phyloP scores from a whole-genome alignment of 2,888 invertebrate genomes.

The Drepanosiphum platanoidis region DNA sequence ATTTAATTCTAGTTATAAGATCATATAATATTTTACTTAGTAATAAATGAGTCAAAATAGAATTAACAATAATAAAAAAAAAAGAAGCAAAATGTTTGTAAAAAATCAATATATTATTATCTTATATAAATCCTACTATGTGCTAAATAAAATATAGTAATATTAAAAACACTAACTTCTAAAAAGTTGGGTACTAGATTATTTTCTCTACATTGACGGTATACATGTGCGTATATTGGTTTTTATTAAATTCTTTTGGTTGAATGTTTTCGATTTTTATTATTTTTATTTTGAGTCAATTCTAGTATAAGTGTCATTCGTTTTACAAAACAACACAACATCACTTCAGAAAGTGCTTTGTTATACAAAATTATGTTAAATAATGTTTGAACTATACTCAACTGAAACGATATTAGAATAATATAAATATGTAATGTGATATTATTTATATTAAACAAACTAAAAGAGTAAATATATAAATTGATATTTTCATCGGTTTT shows the following conservation, averaged over 20 bases:
- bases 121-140: slow-evolving; percentile 19
- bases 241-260: slow-evolving; percentile 54
- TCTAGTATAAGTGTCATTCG: slow-evolving; percentile 32
- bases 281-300: slow-evolving; percentile 28
- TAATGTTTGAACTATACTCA: slow-evolving; percentile 23
- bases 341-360: neutral
- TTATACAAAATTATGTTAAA: slow-evolving; percentile 23
- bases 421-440: neutral
- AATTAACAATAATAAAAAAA: slow-evolving; percentile 8
- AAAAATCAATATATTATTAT: slow-evolving; percentile 15
- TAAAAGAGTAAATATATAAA: neutral
- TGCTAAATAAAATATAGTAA: slow-evolving; percentile 36
- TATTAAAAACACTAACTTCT: neutral
- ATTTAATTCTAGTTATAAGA: too few species aligned
- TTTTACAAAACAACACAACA: slow-evolving; percentile 3
- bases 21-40: neutral
- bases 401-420: neutral
- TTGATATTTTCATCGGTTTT: neutral
- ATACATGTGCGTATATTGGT: slow-evolving; percentile 2
- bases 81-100: slow-evolving; percentile 1
- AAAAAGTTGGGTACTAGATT: slow-evolving; percentile 34
- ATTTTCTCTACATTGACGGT: neutral
- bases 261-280: slow-evolving; percentile 2
- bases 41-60: neutral
- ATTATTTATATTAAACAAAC: neutral